phyloP scores from a whole-genome alignment of 2,888 invertebrate species.

The Mantis religiosa region DNA sequence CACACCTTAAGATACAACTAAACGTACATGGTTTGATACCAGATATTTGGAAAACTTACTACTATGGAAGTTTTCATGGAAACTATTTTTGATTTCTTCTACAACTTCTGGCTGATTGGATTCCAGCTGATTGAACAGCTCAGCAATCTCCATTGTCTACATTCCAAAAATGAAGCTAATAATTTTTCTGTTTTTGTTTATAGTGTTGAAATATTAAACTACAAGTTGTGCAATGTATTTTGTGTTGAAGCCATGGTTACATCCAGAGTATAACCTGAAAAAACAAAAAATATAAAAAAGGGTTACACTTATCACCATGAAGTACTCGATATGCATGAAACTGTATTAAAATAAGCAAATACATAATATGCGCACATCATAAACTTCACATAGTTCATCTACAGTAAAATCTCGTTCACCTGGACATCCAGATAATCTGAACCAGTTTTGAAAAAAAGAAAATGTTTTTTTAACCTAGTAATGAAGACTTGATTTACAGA shows the following conservation, averaged over 20 bases:
- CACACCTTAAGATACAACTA: no score
- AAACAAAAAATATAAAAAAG: neutral
- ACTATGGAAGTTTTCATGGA: constrained; percentile 66
- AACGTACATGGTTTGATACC: no score
- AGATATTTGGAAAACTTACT: constrained; percentile 50
- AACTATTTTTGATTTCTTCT: constrained; percentile 62
- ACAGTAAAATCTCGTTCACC: no score
- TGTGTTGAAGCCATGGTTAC: constrained; percentile 1
- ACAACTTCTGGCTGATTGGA: constrained; percentile 62
- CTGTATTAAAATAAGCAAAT: no score
- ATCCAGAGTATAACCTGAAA: neutral
- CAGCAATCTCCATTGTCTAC: constrained; percentile 44
- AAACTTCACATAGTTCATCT: no score
- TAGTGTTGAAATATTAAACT: neutral
- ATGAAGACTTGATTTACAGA: no score
- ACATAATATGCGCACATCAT: no score
- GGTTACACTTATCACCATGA: no score
- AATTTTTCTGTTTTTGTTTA: neutral
- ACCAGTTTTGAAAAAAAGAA: no score
- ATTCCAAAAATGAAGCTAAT: constrained; percentile 4
- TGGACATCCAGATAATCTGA: no score
- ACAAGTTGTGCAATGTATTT: neutral
- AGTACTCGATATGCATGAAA: no score
- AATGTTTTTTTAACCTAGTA: no score
- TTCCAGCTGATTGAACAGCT: constrained; percentile 63